These are phyloP conservation scores for Aldabrachelys gigantea DNA, from an alignment of 2,113 vertebrate species.

Conservation along the genomic window DNA sequence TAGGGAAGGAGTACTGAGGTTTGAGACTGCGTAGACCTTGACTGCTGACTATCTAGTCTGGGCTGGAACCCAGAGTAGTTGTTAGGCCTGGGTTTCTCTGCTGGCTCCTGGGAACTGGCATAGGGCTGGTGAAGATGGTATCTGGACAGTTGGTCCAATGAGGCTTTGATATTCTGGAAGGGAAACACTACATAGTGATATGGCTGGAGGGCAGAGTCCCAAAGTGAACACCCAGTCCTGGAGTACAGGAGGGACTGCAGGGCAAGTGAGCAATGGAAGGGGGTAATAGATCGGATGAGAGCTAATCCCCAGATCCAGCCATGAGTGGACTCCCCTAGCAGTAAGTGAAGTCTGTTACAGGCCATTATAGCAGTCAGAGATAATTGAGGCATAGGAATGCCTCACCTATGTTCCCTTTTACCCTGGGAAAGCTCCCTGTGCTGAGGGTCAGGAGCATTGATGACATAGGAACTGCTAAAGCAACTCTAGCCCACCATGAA, in stretches of 20 bases:
- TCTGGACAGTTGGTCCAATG: neutral
- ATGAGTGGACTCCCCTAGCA: neutral
- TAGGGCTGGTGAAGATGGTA: too few relatives aligned
- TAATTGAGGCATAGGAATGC: neutral
- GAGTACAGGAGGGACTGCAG: neutral
- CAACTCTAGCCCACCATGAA: neutral
- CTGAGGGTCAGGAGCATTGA: neutral
- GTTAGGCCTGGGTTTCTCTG: too few relatives aligned
- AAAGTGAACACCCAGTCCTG: neutral
- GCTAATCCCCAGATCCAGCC: neutral
- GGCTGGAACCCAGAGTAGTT: neutral
- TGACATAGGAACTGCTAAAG: neutral
- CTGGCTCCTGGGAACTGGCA: too few relatives aligned
- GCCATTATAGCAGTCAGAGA: neutral
- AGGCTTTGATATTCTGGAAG: neutral
- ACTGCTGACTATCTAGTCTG: neutral
- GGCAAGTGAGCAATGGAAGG: neutral
- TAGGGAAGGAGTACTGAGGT: neutral
- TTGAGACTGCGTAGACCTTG: neutral
- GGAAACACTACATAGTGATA: neutral
- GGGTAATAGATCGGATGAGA: neutral
- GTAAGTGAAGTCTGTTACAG: neutral
- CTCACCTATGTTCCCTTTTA: neutral
- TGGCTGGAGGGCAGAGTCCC: neutral
- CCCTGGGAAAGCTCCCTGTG: neutral